phyloP scores from a whole-genome alignment of 2,888 invertebrate species.

The Antheraea yamamai region DNA sequence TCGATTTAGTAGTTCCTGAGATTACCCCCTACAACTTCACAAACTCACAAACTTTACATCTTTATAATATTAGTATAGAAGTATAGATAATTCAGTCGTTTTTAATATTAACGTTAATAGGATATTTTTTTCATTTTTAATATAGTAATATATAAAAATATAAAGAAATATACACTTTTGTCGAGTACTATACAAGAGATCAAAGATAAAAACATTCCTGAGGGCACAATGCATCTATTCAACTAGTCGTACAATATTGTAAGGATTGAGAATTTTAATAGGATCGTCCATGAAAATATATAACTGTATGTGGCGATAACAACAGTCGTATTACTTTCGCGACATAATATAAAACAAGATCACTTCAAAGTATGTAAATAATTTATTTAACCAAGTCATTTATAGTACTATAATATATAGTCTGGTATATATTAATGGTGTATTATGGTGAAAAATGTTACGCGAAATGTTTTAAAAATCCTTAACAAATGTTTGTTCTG shows the following conservation, averaged over 20 bases:
- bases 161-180: constrained; percentile 18
- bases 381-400: background rate
- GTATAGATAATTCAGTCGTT: no score
- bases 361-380: background rate
- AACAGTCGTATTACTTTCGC: constrained; percentile 4
- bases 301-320: constrained; percentile 17
- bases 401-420: background rate
- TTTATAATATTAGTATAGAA: no score
- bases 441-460: background rate
- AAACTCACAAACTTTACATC: no score
- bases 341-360: background rate
- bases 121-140: background rate
- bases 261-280: constrained; percentile 54
- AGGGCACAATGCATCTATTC: constrained; percentile 60
- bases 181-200: constrained; percentile 36
- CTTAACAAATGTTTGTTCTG: no score
- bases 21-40: no score
- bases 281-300: constrained; percentile 30
- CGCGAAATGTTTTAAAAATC: no score
- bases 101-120: background rate
- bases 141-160: no score
- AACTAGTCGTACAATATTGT: constrained; percentile 40
- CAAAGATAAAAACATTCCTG: constrained; percentile 54
- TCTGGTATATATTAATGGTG: background rate
- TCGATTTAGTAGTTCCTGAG: no score